Conservation (phyloP, 1,140 invertebrate species). For the Platyura marginata region DNA sequence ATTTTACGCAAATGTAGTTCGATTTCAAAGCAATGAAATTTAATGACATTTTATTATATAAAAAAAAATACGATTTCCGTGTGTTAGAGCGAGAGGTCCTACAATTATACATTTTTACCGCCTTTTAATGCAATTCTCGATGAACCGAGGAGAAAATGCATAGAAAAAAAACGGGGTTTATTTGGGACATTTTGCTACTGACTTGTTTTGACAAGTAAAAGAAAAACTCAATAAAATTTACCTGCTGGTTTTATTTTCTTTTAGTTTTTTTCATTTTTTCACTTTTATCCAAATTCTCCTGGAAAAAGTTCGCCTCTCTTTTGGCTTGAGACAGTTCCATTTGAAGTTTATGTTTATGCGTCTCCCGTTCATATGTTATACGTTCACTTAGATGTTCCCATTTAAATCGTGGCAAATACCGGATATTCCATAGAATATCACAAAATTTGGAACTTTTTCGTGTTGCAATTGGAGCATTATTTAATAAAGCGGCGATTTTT, state of each 20-base stretch:
- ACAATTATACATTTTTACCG: no score
- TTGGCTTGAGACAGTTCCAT: slow-evolving; percentile 84
- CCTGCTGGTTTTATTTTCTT: slow-evolving; percentile 8
- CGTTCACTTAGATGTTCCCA: slow-evolving; percentile 89
- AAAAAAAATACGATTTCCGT: no score
- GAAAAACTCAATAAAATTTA: no score
- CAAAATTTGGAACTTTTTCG: slow-evolving; percentile 73
- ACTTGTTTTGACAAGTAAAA: no score
- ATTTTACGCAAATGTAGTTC: no score
- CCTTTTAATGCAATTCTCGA: no score
- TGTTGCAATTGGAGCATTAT: slow-evolving; percentile 74
- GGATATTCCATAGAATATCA: slow-evolving; percentile 87
- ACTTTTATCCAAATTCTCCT: slow-evolving; percentile 63
- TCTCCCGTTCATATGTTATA: slow-evolving; percentile 78
- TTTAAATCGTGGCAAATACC: slow-evolving; percentile 88
- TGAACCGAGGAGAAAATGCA: no score
- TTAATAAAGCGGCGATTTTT: slow-evolving; percentile 57
- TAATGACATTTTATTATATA: no score
- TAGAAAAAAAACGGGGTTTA: no score
- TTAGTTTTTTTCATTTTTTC: slow-evolving; percentile 39
- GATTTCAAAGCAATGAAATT: no score
- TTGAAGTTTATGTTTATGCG: slow-evolving; percentile 65
- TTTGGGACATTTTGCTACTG: no score
- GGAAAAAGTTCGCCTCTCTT: slow-evolving; percentile 71
- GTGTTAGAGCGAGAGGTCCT: no score